phyloP scores from a whole-genome alignment of 2,888 invertebrate species.

The Mallateleia sp. region DNA sequence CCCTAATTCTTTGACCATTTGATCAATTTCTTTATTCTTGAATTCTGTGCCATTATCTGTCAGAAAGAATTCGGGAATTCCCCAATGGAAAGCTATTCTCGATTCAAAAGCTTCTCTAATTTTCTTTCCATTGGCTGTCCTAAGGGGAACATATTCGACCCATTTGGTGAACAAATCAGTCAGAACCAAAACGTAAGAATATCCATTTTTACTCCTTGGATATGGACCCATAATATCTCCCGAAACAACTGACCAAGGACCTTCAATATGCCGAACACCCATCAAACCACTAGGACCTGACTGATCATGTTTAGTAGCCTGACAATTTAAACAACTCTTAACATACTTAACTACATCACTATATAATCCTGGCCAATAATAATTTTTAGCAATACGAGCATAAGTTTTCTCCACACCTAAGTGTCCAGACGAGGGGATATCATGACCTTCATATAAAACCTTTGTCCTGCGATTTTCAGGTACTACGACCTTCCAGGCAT shows the following conservation, averaged over 20 bases:
- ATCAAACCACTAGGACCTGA: slow-evolving; percentile 67
- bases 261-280: slow-evolving; percentile 56
- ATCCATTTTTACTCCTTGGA: slow-evolving; percentile 41
- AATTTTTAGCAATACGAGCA: too few relatives aligned
- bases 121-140: background rate
- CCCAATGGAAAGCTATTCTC: background rate
- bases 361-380: too few relatives aligned
- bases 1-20: too few relatives aligned
- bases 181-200: background rate
- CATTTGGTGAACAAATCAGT: background rate
- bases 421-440: too few relatives aligned
- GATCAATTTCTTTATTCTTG: too few relatives aligned
- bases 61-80: background rate
- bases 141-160: background rate
- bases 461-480: too few relatives aligned
- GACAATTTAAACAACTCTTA: too few relatives aligned
- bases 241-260: slow-evolving; percentile 68
- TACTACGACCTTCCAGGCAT: too few relatives aligned
- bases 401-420: too few relatives aligned
- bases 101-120: slow-evolving; percentile 1
- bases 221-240: slow-evolving; percentile 81
- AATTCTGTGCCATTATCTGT: slow-evolving; percentile 19
- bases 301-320: too few relatives aligned
- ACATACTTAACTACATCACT: too few relatives aligned
- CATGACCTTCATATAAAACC: too few relatives aligned